Evolutionary conservation across 1,140 invertebrate genomes (phyloP), one percentile per base, ranked within the genome.

Genomic region (Drosophila novamexicana): DNA sequence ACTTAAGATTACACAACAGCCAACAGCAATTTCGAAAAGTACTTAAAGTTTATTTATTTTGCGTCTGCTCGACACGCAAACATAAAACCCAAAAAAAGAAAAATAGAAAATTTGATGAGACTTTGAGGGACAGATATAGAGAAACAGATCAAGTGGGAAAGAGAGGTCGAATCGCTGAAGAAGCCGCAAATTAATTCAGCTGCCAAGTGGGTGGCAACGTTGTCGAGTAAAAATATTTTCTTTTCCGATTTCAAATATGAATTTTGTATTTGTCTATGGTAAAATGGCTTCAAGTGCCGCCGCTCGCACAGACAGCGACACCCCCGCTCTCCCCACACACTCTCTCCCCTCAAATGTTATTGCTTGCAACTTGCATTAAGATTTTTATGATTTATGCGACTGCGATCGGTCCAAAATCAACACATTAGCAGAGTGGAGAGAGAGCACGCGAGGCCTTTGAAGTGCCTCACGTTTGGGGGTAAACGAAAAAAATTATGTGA

Each of bases 31-130:
- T 89, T 89, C 84, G 77, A 88, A 88, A 88, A 88, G 83, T 88
- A 88, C 83, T 88, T 88, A 88, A 88, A 88, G 83, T 89, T 88
- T 88, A 89, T 88, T 88, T 88, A 88, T 88, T 88, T 88, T 88
- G 84, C 79, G 72, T 86, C 73, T 67, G 67, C 76, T 88, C 83
- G 84, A 89, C 84, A 88, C 76, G 84, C 83, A 89, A 77, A 89
- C 79, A 89, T 88, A 83, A 89, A 88, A 74, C 56, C 58, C 47
- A 52, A 58, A 36, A 72, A 65, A 45, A 34, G 1, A 18, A 18
- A 18, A 18, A 18, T 62, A 49, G 73, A 74, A 84, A 84, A 29
- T 29, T 83, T 79, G 72, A 83, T 76, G 81, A 79, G 68, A 77
- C 66, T 70, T 44, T 50, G 40, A 45, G 45, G 29, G 40, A 40